Percentiles rank a stretch among this genome's conserved stretches.
Evolutionary conservation across 2,113 vertebrate species (phyloP).

Genomic region (Rynchops niger): DNA sequence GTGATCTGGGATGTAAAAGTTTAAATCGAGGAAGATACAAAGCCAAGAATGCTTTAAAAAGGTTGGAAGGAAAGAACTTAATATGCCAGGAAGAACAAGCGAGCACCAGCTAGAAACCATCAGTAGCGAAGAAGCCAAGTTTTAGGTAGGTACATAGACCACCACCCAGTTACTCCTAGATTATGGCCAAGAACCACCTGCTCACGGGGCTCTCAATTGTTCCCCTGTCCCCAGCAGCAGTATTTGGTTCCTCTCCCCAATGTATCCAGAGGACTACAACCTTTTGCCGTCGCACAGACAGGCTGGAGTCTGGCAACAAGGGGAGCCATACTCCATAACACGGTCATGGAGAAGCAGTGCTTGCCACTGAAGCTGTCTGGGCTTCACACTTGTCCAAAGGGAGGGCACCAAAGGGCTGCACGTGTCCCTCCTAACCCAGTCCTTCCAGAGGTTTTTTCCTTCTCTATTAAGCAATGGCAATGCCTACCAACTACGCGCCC

Average conservation of each 20-base stretch:
- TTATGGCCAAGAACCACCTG: background rate
- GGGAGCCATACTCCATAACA: fast-evolving
- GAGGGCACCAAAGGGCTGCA: background rate
- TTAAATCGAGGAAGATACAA: background rate
- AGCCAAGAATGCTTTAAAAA: background rate
- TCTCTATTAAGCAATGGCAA: background rate
- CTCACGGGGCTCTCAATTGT: background rate
- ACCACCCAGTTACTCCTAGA: background rate
- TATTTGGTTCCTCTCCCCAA: background rate
- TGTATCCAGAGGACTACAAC: background rate
- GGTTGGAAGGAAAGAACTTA: background rate
- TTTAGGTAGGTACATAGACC: background rate
- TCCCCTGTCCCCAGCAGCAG: background rate
- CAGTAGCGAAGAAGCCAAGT: background rate
- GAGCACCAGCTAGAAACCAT: background rate
- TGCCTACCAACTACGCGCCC: background rate
- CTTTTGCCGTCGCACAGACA: fast-evolving
- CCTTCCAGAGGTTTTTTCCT: background rate
- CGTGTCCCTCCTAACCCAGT: fast-evolving
- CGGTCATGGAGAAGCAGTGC: fast-evolving
- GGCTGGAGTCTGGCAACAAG: background rate
- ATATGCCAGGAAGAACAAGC: fast-evolving
- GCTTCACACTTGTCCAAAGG: background rate
- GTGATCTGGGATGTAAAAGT: background rate
- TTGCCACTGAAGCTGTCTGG: background rate